These are phyloP conservation scores for Morphnarchus princeps DNA, from an alignment of 2,113 vertebrate genomes.

Conservation along the genomic window DNA sequence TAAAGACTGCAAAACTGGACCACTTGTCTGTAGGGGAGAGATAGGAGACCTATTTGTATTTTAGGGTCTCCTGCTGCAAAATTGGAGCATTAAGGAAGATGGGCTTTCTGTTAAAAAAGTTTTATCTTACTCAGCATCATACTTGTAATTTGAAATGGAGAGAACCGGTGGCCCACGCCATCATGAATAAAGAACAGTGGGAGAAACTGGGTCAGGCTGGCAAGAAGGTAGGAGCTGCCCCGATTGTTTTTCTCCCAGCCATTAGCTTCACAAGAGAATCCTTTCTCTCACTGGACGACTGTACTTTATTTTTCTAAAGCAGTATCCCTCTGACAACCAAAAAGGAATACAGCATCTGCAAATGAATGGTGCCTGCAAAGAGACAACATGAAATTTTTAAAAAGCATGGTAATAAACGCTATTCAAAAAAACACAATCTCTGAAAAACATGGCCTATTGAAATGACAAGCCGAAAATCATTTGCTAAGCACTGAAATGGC, in stretches of 20 bases:
- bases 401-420: slow-evolving; percentile 82
- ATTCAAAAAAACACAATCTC: slow-evolving; percentile 84
- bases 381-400: slow-evolving; percentile 67
- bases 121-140: slow-evolving; percentile 57
- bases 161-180: slow-evolving; percentile 35
- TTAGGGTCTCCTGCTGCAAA: not conserved
- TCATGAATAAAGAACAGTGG: slow-evolving; percentile 63
- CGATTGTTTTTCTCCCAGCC: slow-evolving; percentile 32
- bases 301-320: slow-evolving; percentile 61
- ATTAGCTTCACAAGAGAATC: slow-evolving; percentile 25
- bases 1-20: slow-evolving; percentile 43
- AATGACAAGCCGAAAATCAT: slow-evolving; percentile 84
- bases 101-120: slow-evolving; percentile 34
- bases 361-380: slow-evolving; percentile 65
- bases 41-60: not conserved
- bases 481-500: slow-evolving; percentile 77
- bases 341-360: slow-evolving; percentile 57
- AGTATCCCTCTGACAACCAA: slow-evolving; percentile 66
- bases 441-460: slow-evolving; percentile 83
- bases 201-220: slow-evolving; percentile 59
- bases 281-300: slow-evolving; percentile 36
- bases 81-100: not conserved
- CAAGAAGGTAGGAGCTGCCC: slow-evolving; percentile 58
- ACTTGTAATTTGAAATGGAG: slow-evolving; percentile 39
- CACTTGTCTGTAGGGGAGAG: slow-evolving; percentile 30